A percentile compares a stretch with the other conserved stretches of the same genome.
Evolutionary conservation across 2,797 vertebrate genomes (phyloP).

Genomic region (Pelobates cultripes): DNA sequence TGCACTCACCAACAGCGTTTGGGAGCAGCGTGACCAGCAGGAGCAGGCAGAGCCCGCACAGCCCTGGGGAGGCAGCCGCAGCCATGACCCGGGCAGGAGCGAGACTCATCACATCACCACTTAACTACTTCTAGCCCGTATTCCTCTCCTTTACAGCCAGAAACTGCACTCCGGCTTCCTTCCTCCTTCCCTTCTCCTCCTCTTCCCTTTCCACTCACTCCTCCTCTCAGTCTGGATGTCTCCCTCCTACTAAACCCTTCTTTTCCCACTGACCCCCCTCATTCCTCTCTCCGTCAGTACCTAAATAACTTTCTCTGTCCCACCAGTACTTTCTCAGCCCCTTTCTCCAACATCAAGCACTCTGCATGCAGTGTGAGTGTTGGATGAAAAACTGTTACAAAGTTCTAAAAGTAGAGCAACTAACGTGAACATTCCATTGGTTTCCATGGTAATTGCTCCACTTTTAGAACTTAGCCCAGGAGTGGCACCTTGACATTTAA

Average conservation of each 20-base stretch:
- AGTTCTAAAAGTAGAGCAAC: too few species aligned
- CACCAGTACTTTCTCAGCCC: background rate
- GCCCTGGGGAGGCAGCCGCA: conserved; percentile 9
- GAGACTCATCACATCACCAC: conserved; percentile 37
- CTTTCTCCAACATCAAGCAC: background rate
- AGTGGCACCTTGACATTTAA: too few species aligned
- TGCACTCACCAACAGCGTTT: conserved; percentile 36
- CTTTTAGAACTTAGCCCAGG: too few species aligned
- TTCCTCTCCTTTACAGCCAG: background rate
- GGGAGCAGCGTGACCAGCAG: conserved; percentile 8
- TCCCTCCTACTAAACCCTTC: conserved; percentile 14
- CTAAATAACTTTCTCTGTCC: background rate
- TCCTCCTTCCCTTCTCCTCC: conserved; percentile 46
- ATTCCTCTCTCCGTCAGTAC: background rate
- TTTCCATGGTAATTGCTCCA: too few species aligned
- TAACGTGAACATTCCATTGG: too few species aligned
- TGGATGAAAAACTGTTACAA: too few species aligned
- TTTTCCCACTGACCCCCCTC: conserved; percentile 3
- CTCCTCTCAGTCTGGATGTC: conserved; percentile 29
- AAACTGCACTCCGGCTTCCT: conserved; percentile 13
- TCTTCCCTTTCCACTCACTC: conserved; percentile 47
- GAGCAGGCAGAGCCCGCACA: conserved; percentile 25
- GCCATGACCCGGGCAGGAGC: conserved; percentile 39
- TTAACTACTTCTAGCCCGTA: background rate
- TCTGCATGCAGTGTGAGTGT: background rate